These are phyloP conservation scores for Trichosurus vulpecula DNA, from an alignment of 2,797 vertebrate species.

Conservation along the genomic window DNA sequence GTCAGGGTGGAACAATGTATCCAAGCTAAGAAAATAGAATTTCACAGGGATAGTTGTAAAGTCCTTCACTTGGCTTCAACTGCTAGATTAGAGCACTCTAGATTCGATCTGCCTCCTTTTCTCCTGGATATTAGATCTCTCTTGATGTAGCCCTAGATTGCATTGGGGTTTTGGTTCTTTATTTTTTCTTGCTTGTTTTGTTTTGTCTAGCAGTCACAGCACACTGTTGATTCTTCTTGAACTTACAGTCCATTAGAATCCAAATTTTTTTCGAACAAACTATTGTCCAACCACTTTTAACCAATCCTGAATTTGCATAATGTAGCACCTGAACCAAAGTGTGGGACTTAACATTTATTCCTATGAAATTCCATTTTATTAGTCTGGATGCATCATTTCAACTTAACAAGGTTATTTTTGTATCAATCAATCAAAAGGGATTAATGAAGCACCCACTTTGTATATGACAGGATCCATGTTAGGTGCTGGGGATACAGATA, in stretches of 20 bases:
- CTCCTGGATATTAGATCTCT: background rate
- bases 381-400: background rate
- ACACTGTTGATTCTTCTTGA: background rate
- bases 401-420: background rate
- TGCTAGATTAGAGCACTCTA: background rate
- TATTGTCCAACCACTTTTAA: background rate
- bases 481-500: background rate
- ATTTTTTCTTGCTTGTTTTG: background rate
- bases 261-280: background rate
- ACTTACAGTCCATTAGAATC: background rate
- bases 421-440: background rate
- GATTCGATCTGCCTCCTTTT: background rate
- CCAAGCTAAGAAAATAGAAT: background rate
- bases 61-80: background rate
- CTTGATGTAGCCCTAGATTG: background rate
- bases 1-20: background rate
- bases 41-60: background rate
- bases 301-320: no score
- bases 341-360: background rate
- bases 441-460: background rate
- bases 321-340: background rate
- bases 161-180: background rate
- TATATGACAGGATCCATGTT: background rate
- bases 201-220: background rate
- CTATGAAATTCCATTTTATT: background rate